Percentiles rank a stretch among this genome's conserved stretches.
These are phyloP conservation scores for Saimiri boliviensis DNA, from an alignment of 2,113 vertebrate genomes.

Conservation along the genomic window DNA sequence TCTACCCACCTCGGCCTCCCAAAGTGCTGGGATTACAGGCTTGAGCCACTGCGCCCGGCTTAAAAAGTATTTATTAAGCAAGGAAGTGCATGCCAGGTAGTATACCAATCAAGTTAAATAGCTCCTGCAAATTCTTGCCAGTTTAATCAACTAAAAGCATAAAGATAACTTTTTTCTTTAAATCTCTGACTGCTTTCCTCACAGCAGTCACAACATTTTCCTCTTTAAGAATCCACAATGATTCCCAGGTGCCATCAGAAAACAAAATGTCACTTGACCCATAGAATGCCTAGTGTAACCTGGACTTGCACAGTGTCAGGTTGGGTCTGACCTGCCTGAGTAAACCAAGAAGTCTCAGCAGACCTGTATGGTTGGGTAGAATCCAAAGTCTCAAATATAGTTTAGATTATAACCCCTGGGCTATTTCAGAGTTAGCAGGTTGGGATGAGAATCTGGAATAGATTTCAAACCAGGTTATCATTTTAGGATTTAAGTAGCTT, in stretches of 20 bases:
- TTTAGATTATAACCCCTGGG: background rate
- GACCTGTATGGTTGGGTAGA: background rate
- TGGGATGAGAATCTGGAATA: slow-evolving; percentile 1
- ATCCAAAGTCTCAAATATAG: background rate
- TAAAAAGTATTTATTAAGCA: slow-evolving; percentile 30
- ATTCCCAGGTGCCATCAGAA: slow-evolving; percentile 30
- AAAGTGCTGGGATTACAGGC: no score
- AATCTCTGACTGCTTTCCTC: slow-evolving; percentile 34
- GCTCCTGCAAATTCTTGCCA: slow-evolving; percentile 56
- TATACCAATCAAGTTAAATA: slow-evolving; percentile 62
- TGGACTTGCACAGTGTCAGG: background rate
- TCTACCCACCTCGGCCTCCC: no score
- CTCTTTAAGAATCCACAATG: slow-evolving; percentile 45
- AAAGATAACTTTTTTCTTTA: slow-evolving; percentile 59
- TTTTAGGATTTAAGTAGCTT: background rate
- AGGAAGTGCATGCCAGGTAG: slow-evolving; percentile 40
- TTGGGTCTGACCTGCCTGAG: background rate
- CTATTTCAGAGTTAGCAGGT: slow-evolving; percentile 8
- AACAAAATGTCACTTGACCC: slow-evolving; percentile 52
- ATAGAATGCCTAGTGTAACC: background rate
- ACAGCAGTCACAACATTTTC: slow-evolving; percentile 20
- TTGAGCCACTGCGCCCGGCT: no score
- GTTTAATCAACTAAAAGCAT: slow-evolving; percentile 70
- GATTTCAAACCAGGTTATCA: slow-evolving; percentile 35
- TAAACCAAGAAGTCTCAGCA: background rate